Base-by-base conservation (phyloP, 2,888 invertebrate genomes). In the Pollenia labialis region DNA sequence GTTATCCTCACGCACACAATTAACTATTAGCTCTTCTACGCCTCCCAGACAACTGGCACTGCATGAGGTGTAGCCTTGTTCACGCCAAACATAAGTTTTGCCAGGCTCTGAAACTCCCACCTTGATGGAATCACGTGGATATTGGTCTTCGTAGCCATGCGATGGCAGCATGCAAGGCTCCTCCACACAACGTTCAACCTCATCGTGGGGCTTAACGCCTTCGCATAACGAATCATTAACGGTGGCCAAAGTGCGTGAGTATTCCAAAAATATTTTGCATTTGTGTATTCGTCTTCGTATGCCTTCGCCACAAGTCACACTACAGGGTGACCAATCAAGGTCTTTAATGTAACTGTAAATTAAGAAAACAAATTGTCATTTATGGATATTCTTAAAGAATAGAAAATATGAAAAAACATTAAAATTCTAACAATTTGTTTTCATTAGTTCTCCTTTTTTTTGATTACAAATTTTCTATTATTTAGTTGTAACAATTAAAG, bases 211-310 rank as follows among this genome's bases (percentile, higher is more conserved):
- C 91, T 97, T 98, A 0, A 95, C 96, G 0, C 98, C 98, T 90
- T 96, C 95, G 92, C 99, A 99, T 91, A 98, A 96, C 75, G 95
- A 95, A 91, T 98, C 98, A 0, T 98, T 97, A 11, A 98, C 94
- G 89, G 96, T 97, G 7, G 97, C 97, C 75, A 97, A 96, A 0
- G 98, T 98, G 89, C 96, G 95, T 81, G 98, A 97, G 93, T 98
- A 98, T 93, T 98, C 98, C 87, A 99, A 94, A 93, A 97, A 98
- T 90, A 99, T 98, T 94, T 97, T 98, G 94, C 99, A 99, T 90
- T 97, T 96, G n/a, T 98, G 98, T 90, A 96, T 95, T 48, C 98
- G 95, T 88, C 96, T 96, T n/a, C 97, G 95, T 89, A 96, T 94
- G 0, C 99, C 99, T 92, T 97, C 97, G 0, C 99, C 99, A 92